These are phyloP conservation scores for Eilema sororculum DNA, from an alignment of 2,888 invertebrate genomes.

Conservation along the genomic window DNA sequence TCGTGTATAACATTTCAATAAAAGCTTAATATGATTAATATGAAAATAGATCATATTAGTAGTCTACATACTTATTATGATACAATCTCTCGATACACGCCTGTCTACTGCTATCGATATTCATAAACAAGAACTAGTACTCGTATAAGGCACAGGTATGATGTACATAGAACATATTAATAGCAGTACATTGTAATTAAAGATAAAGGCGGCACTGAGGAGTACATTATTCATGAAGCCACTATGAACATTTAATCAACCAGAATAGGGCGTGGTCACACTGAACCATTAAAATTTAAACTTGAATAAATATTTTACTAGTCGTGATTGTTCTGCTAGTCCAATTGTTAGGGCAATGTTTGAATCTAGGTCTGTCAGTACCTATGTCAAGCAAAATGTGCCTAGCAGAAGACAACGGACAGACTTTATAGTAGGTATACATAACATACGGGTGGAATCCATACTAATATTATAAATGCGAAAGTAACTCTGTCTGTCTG, in stretches of 20 bases:
- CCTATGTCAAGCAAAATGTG: too few species aligned
- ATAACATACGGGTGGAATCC: too few species aligned
- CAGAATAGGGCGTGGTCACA: neutral
- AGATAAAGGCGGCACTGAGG: slow-evolving; percentile 32
- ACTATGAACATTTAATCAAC: slow-evolving; percentile 62
- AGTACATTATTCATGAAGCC: slow-evolving; percentile 52
- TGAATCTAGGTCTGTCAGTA: neutral
- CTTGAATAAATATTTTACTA: neutral
- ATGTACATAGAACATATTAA: slow-evolving; percentile 12
- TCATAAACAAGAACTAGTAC: neutral
- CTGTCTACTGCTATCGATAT: neutral
- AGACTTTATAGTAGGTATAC: too few species aligned
- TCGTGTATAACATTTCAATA: neutral
- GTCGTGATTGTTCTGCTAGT: too few species aligned
- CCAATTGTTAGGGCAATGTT: neutral
- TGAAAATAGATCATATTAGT: neutral
- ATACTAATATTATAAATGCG: too few species aligned
- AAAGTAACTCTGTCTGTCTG: too few species aligned
- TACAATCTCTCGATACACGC: neutral
- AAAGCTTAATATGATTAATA: neutral
- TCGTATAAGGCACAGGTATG: neutral
- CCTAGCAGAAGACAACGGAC: too few species aligned
- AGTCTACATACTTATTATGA: neutral
- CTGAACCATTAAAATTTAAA: neutral
- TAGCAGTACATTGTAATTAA: slow-evolving; percentile 28